These are phyloP conservation scores for Octodon degus DNA, from an alignment of 2,113 vertebrate genomes.

Conservation along the genomic window DNA sequence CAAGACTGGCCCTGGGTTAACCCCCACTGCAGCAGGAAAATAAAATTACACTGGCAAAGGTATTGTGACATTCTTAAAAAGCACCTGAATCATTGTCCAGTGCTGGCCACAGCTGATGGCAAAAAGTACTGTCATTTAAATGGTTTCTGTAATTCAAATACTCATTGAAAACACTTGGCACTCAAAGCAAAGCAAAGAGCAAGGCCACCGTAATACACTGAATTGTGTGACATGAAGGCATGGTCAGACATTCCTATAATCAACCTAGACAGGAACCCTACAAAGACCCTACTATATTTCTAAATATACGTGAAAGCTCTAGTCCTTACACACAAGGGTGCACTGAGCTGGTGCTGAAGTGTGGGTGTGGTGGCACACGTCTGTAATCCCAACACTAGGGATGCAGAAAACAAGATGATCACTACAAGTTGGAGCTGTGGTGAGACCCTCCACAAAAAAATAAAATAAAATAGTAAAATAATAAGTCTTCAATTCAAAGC, in stretches of 20 bases:
- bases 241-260: background rate
- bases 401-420: too few species aligned
- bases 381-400: too few species aligned
- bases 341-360: too few species aligned
- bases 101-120: background rate
- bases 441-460: too few species aligned
- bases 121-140: background rate
- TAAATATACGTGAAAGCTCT: background rate
- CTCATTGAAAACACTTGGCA: background rate
- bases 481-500: slow-evolving; percentile 29
- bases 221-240: background rate
- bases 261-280: background rate
- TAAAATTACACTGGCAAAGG: background rate
- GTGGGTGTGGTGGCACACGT: too few species aligned
- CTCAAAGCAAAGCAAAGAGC: background rate
- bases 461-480: too few species aligned
- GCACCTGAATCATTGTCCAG: background rate
- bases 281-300: background rate
- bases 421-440: too few species aligned
- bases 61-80: background rate
- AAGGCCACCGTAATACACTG: background rate
- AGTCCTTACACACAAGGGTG: background rate
- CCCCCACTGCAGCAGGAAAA: background rate
- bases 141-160: background rate
- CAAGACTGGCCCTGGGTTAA: too few species aligned